These are phyloP conservation scores for Epirrhoe alternata DNA, from an alignment of 2,888 invertebrate genomes.

Conservation along the genomic window DNA sequence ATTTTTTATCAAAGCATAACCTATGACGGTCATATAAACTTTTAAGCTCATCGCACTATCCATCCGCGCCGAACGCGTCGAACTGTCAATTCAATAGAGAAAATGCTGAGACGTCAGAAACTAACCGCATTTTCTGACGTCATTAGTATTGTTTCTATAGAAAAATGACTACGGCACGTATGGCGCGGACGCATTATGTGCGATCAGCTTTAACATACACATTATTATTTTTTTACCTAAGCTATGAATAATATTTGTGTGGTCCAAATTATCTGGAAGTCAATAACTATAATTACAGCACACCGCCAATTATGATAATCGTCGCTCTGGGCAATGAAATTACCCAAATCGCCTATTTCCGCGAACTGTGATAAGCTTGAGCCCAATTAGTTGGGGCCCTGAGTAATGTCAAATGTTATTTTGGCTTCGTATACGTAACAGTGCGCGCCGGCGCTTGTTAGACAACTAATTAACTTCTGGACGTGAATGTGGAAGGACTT, in stretches of 20 bases:
- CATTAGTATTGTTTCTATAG: no score
- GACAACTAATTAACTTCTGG: slow-evolving; percentile 14
- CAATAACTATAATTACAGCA: slow-evolving; percentile 25
- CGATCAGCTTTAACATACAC: no score
- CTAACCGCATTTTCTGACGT: no score
- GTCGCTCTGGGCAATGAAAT: slow-evolving; percentile 39
- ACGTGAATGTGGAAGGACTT: neutral
- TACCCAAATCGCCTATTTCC: slow-evolving; percentile 60
- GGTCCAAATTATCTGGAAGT: slow-evolving; percentile 15
- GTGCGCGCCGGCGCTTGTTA: slow-evolving; percentile 53
- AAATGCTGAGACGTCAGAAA: no score
- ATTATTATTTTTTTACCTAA: no score
- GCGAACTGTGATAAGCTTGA: slow-evolving; percentile 49
- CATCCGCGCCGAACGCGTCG: no score
- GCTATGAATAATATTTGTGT: neutral
- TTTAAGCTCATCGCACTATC: no score
- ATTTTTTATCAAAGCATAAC: no score
- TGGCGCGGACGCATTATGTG: no score
- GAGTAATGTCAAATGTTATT: slow-evolving; percentile 69
- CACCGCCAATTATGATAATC: slow-evolving; percentile 37
- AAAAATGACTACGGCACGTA: no score
- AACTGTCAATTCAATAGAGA: no score
- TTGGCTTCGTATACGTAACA: slow-evolving; percentile 67
- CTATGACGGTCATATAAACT: no score
- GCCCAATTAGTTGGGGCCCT: slow-evolving; percentile 60